Percentiles rank a stretch among this genome's conserved stretches.
Evolutionary conservation across 2,888 invertebrate genomes (phyloP).

Genomic region (Diplazon laetatorius): DNA sequence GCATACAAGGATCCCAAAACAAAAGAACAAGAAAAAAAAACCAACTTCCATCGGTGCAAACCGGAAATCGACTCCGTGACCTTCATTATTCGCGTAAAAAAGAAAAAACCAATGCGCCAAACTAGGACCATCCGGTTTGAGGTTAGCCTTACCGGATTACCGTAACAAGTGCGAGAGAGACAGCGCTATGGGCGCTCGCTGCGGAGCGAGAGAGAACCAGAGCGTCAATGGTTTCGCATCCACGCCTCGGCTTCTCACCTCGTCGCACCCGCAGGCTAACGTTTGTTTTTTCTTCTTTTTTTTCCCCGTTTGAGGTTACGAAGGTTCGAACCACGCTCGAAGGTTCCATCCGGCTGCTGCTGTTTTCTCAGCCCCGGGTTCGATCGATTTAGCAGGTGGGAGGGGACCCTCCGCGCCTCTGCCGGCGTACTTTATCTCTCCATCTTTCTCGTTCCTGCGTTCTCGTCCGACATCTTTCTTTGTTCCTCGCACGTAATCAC

Average conservation of each 20-base stretch:
- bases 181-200: no score
- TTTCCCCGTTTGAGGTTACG: constrained; percentile 6
- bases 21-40: no score
- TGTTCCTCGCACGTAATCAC: not conserved
- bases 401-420: constrained; percentile 21
- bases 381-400: constrained; percentile 60
- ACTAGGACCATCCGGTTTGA: no score
- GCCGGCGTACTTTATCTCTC: not conserved
- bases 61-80: no score
- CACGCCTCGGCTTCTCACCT: not conserved
- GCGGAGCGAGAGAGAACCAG: no score
- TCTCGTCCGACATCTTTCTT: not conserved
- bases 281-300: constrained; percentile 28
- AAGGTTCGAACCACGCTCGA: not conserved
- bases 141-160: no score
- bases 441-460: not conserved
- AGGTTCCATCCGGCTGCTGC: not conserved
- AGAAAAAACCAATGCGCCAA: no score
- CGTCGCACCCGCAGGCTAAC: not conserved
- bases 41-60: no score
- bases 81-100: no score
- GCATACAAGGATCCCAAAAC: no score
- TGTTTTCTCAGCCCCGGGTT: not conserved
- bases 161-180: no score
- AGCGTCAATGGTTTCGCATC: no score